Evolutionary conservation across 1,140 invertebrate species (phyloP).

Genomic region (Littorina saxatilis): DNA sequence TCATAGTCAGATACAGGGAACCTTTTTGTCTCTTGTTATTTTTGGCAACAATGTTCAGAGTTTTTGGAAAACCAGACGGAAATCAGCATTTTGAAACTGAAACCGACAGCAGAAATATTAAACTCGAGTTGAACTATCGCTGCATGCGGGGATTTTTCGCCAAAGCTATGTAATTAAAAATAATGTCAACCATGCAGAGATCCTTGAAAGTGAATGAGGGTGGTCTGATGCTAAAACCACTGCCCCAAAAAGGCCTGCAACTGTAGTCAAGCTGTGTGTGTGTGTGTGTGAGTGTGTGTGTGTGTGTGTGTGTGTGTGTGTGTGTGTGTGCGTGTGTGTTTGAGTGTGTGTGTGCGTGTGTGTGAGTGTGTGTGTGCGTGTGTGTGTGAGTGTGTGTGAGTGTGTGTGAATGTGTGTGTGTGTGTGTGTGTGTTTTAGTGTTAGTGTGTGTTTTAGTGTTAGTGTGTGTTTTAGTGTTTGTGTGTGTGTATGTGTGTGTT

Average conservation of each 20-base stretch:
- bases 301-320: background rate
- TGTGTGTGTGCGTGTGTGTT: slow-evolving; percentile 12
- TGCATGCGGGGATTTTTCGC: background rate
- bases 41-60: no score
- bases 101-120: no score
- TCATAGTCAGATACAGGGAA: no score
- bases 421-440: no score
- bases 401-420: background rate
- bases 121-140: no score
- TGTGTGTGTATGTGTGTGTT: no score
- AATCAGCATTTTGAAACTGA: no score
- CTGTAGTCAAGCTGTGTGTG: background rate
- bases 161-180: no score
- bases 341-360: slow-evolving; percentile 10
- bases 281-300: background rate
- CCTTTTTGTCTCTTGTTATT: no score
- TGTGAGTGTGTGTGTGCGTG: background rate
- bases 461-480: no score
- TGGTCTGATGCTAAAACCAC: background rate
- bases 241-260: background rate
- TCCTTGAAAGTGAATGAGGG: background rate
- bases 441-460: no score
- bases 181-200: background rate
- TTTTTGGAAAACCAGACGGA: no score
- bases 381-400: background rate